Conservation (phyloP, 2,888 invertebrate genomes). For the Rutpela maculata region DNA sequence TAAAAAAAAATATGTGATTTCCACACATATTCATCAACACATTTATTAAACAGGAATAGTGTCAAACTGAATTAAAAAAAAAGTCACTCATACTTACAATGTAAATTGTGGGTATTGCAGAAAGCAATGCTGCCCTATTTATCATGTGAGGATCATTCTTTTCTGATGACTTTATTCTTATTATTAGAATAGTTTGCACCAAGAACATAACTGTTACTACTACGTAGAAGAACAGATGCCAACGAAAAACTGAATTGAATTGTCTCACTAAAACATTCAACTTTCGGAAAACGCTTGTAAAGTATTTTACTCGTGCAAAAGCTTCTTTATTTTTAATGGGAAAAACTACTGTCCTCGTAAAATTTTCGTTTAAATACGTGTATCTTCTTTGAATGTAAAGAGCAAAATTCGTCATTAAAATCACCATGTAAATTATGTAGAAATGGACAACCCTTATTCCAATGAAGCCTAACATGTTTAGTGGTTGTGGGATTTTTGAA, state of each 20-base stretch:
- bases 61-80: neutral
- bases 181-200: neutral
- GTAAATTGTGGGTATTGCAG: neutral
- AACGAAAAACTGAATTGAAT: constrained; percentile 14
- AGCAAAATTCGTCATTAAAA: neutral
- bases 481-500: too few species aligned
- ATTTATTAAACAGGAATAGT: too few species aligned
- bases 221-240: neutral
- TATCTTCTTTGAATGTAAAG: neutral
- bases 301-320: too few species aligned
- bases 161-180: too few species aligned
- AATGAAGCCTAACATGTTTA: neutral
- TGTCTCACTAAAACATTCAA: neutral
- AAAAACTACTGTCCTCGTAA: neutral
- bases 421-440: neutral
- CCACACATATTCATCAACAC: too few species aligned
- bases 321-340: neutral
- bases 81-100: neutral
- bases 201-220: neutral
- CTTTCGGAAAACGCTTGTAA: neutral
- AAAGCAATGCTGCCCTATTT: too few species aligned
- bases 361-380: neutral
- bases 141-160: too few species aligned
- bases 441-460: neutral
- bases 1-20: too few species aligned